Evolutionary conservation across 2,113 vertebrate genomes (phyloP).

Genomic region (Tringa solitaria): DNA sequence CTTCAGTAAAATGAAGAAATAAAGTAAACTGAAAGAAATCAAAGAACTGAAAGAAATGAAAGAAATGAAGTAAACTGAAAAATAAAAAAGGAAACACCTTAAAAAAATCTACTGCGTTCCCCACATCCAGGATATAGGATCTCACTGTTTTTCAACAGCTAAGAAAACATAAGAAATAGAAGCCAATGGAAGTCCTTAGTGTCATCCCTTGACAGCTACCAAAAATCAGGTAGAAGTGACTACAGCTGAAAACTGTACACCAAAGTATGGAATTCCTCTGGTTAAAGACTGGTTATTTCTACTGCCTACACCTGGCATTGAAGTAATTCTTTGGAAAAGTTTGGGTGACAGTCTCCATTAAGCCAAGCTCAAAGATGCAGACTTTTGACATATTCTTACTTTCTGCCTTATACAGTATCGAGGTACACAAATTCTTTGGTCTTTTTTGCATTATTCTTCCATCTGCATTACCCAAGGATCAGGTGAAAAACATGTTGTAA

Average conservation of each 20-base stretch:
- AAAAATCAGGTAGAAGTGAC: neutral
- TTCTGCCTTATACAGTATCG: neutral
- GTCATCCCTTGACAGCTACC: neutral
- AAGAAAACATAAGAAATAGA: neutral
- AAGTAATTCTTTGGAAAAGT: neutral
- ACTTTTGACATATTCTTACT: neutral
- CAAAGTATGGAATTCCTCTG: neutral
- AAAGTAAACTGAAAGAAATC: no score
- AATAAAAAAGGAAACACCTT: neutral
- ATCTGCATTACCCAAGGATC: neutral
- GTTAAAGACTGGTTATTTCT: neutral
- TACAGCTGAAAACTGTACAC: neutral
- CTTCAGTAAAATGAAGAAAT: no score
- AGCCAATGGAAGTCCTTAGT: accelerated
- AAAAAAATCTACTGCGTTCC: neutral
- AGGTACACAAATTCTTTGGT: neutral
- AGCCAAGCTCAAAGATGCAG: neutral
- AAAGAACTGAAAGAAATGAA: no score
- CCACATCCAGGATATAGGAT: neutral
- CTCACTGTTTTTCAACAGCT: neutral
- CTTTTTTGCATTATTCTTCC: neutral
- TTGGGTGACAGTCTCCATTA: neutral
- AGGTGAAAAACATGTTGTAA: neutral
- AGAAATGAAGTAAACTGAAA: no score
- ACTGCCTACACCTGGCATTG: neutral